Base-by-base conservation (phyloP, 2,888 invertebrate species). In the Norana najaformis region DNA sequence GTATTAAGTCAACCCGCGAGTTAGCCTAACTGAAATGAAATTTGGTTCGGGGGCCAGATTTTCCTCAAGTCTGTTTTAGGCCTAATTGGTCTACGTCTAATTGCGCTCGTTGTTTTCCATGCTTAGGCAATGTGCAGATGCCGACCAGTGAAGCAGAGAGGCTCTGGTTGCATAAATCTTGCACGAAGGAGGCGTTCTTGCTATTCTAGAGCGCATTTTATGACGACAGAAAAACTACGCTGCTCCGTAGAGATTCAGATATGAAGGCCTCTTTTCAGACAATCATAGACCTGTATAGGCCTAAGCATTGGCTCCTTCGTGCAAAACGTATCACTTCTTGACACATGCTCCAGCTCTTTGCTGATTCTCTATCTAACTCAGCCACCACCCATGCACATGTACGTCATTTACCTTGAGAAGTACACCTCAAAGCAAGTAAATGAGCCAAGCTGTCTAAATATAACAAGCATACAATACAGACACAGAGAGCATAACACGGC, bases 391-490 rank as follows among this genome's bases (percentile, higher is more conserved):
- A 30, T 69, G n/a, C 30, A 69, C n/a, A n/a, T 69, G 30, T 69
- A 69, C 69, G 69, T 69, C 69, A 69, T 30, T 69, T 69, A 69
- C 69, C 69, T 69, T 69, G 69, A 69, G 69, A 69, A 8, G n/a
- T 69, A 69, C 69, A 8, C 8, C n/a, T n/a, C 69, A 11, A 1
- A n/a, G n/a, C 69, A 69, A 69, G 69, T n/a, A 13, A 2, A n/a
- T n/a, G 3, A 69, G n/a, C 8, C 69, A 69, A 69, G 6, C 69
- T n/a, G n/a, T 11, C 69, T 69, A n/a, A n/a, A 69, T n/a, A 69
- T 69, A 69, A 69, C 69, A 69, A 69, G n/a, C 69, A n/a, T n/a
- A n/a, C n/a, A n/a, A n/a, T n/a, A n/a, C n/a, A 69, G 69, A 69
- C 69, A 69, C 69, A 8, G 30, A 69, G n/a, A n/a, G 69, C 13